phyloP scores from a whole-genome alignment of 2,797 vertebrate genomes.

The Amblyopsis hoosieri region DNA sequence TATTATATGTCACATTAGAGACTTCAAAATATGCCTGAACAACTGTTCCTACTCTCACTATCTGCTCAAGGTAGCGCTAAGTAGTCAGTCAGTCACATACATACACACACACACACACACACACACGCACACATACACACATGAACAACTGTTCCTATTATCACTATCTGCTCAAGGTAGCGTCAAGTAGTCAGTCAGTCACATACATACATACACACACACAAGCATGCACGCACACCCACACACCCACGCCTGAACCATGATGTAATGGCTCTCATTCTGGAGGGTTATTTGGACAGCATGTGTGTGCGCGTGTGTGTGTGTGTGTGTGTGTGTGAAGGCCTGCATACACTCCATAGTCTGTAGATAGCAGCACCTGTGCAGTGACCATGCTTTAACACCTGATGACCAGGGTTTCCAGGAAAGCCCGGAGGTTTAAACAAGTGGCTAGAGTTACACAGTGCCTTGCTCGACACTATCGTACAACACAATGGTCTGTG shows the following conservation, averaged over 20 bases:
- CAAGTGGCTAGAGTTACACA: constrained; percentile 25
- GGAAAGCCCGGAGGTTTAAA: constrained; percentile 25
- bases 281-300: not conserved
- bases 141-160: constrained; percentile 42
- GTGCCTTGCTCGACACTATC: constrained; percentile 8
- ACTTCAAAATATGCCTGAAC: constrained; percentile 32
- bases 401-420: constrained; percentile 39
- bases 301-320: constrained; percentile 5
- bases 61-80: constrained; percentile 18
- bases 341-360: not conserved
- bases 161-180: constrained; percentile 9
- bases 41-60: constrained; percentile 34
- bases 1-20: not conserved
- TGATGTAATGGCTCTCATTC: constrained; percentile 43
- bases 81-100: constrained; percentile 21
- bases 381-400: constrained; percentile 20
- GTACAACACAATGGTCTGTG: not conserved
- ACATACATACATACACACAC: not conserved
- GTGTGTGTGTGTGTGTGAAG: constrained; percentile 11
- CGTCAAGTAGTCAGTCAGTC: constrained; percentile 29
- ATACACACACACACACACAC: constrained; percentile 7
- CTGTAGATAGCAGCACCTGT: constrained; percentile 31
- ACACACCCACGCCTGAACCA: constrained; percentile 46
- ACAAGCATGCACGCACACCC: constrained; percentile 25
- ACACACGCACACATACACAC: not conserved